A percentile compares a stretch with the other conserved stretches of the same genome.
Evolutionary conservation across 2,797 vertebrate species (phyloP).

Genomic region (Microctenopoma stevenorrisi): DNA sequence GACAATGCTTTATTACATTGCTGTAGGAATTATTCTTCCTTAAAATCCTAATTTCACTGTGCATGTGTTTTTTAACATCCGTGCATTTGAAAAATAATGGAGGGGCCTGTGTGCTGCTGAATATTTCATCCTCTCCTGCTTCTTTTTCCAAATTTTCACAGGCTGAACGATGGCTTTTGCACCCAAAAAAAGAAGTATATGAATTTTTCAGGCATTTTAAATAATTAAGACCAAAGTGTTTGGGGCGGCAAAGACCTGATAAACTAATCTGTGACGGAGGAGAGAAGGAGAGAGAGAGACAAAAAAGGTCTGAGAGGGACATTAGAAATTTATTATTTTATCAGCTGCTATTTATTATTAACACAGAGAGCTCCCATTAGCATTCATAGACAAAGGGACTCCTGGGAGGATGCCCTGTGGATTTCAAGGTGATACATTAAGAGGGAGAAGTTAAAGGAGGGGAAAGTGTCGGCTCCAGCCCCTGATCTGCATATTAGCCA

Average conservation of each 20-base stretch:
- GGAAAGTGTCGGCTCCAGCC: slow-evolving; percentile 29
- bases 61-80: slow-evolving; percentile 71
- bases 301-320: slow-evolving; percentile 71
- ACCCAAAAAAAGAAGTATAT: slow-evolving; percentile 72
- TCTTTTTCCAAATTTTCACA: slow-evolving; percentile 63
- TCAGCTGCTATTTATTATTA: slow-evolving; percentile 82
- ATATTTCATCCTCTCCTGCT: slow-evolving; percentile 76
- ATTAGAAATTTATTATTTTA: slow-evolving; percentile 83
- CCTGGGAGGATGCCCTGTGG: slow-evolving; percentile 65
- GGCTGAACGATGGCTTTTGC: slow-evolving; percentile 75
- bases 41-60: slow-evolving; percentile 70
- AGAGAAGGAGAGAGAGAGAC: slow-evolving; percentile 5
- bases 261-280: slow-evolving; percentile 76
- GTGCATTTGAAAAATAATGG: slow-evolving; percentile 78
- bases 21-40: slow-evolving; percentile 68
- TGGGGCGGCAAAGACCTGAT: slow-evolving; percentile 73
- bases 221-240: slow-evolving; percentile 83
- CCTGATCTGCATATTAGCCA: slow-evolving; percentile 45
- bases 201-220: slow-evolving; percentile 79
- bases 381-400: slow-evolving; percentile 77
- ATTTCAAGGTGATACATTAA: slow-evolving; percentile 72
- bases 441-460: slow-evolving; percentile 54
- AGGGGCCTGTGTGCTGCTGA: slow-evolving; percentile 71
- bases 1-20: slow-evolving; percentile 67
- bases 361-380: slow-evolving; percentile 74